Base-by-base conservation (phyloP, 2,113 vertebrate genomes). In the Orientallactaga bullata region DNA sequence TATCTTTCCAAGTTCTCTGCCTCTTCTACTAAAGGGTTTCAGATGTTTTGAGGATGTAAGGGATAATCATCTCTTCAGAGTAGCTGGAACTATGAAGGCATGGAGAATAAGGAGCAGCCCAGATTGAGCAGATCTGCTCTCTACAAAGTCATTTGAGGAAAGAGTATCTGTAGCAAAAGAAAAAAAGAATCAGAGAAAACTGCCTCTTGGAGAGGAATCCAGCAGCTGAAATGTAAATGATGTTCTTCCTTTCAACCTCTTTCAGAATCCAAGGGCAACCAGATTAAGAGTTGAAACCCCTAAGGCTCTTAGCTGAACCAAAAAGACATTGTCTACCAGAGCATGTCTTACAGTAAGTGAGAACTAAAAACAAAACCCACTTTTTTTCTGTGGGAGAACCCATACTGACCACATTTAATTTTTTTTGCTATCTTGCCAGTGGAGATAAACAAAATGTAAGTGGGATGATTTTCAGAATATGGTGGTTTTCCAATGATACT, bases 251-350 rank as follows among this genome's bases (percentile, higher is more conserved):
- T 76, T 93, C 1, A 85, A 28, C 8, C 20, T 95, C 91, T 88
- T 79, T 26, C 32, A 28, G 37, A 88, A 80, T 90, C 23, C 32
- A 65, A 35, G 37, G 28, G 90, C 93, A 94, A 37, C 2, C 39
- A 92, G 60, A 90, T 90, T 13, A 39, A 95, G 68, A 91, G 15
- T 35, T 83, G 24, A 83, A 76, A 24, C 26, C 26, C 11, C 55
- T 58, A 73, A 86, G n/a, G 85, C 90, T 84, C 69, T 89, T 85
- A 92, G 78, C 23, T 85, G 24, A 95, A 76, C 30, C 58, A 74
- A 79, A 94, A 79, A 26, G 20, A 72, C 66, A 90, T n/a, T 32
- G 9, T 88, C 74, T 73, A 51, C n/a, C n/a, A 90, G 77, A 26
- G 15, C 32, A 26, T 26, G 17, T 47, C 51, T 58, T 71, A 1